phyloP scores from a whole-genome alignment of 1,140 invertebrate genomes.

The Asbolus verrucosus region DNA sequence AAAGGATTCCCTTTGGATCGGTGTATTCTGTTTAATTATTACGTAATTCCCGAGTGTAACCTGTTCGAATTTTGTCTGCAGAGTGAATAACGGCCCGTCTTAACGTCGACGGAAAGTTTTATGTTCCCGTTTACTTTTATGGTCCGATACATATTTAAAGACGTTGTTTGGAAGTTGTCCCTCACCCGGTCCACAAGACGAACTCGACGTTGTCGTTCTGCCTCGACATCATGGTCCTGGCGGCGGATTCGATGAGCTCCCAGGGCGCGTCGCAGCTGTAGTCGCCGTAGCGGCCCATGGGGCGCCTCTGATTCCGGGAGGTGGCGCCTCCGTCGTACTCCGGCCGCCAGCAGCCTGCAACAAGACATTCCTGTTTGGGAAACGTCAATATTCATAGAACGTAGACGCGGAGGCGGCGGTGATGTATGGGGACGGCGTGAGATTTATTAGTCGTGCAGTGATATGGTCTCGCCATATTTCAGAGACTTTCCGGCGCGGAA shows the following conservation, averaged over 20 bases:
- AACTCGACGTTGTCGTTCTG: slow-evolving; percentile 89
- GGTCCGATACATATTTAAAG: slow-evolving; percentile 27
- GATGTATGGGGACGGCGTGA: background rate
- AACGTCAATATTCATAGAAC: background rate
- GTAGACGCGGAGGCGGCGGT: background rate
- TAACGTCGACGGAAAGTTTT: slow-evolving; percentile 6
- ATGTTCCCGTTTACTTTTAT: slow-evolving; percentile 25
- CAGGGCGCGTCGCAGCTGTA: slow-evolving; percentile 90
- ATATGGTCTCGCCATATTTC: slow-evolving; percentile 7
- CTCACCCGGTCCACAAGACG: slow-evolving; percentile 92
- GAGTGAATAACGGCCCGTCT: slow-evolving; percentile 22
- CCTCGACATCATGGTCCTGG: slow-evolving; percentile 82
- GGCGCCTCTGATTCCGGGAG: slow-evolving; percentile 64
- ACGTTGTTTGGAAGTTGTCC: background rate
- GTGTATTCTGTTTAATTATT: no score
- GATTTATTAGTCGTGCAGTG: slow-evolving; percentile 8
- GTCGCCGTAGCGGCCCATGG: slow-evolving; percentile 79
- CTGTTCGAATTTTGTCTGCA: slow-evolving; percentile 6
- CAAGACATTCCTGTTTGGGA: no score
- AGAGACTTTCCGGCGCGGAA: slow-evolving; percentile 4
- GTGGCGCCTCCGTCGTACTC: slow-evolving; percentile 57
- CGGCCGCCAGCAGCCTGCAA: slow-evolving; percentile 60
- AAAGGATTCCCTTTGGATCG: no score
- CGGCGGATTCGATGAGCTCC: slow-evolving; percentile 85
- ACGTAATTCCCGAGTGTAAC: background rate